Evolutionary conservation across 2,888 invertebrate genomes (phyloP), one percentile per base, ranked within the genome.

Genomic region (Eilema caniola): DNA sequence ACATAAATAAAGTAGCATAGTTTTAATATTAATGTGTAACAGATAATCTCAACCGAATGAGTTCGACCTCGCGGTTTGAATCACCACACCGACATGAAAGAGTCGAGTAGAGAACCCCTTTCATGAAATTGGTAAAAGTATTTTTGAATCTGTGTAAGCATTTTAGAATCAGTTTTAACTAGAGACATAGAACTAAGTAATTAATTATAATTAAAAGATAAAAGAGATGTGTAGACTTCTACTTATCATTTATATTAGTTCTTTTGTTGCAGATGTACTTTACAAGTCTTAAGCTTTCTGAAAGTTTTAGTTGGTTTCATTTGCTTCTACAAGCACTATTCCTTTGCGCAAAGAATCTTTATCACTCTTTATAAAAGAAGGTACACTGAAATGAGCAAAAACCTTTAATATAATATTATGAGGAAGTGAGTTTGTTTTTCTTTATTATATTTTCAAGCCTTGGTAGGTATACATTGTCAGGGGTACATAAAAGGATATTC

Each of bases 201-300:
- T 67, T 33, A 23, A 70, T 70, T 75, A 68, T 62, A 72, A 74
- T 74, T 75, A 70, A 23, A 24, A 56, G 14, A 20, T 16, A 56
- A 3, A 12, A 14, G 60, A n/a, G 20, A 31, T 23, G 24, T 56
- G 7, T 11, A 33, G 11, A 20, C 61, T 37, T 37, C 8, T 59
- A 31, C 37, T 71, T 64, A 64, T 69, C 28, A 80, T 69, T 74
- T 56, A 71, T 37, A 64, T 70, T 63, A 62, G 28, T 33, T 57
- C 59, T 72, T 72, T 68, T 57, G 11, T 28, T n/a, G 53, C 33
- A 56, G 24, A 31, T 10, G 33, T 61, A 59, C 47, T 59, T 47
- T 57, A 16, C 31, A 25, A 62, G 57, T 28, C 25, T 59, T 41
- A 28, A 8, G 14, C 31, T 53, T 47, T 64, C 31, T 31, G 24